Evolutionary conservation across 2,797 vertebrate species (phyloP).

Genomic region (Ptychadena robeensis): DNA sequence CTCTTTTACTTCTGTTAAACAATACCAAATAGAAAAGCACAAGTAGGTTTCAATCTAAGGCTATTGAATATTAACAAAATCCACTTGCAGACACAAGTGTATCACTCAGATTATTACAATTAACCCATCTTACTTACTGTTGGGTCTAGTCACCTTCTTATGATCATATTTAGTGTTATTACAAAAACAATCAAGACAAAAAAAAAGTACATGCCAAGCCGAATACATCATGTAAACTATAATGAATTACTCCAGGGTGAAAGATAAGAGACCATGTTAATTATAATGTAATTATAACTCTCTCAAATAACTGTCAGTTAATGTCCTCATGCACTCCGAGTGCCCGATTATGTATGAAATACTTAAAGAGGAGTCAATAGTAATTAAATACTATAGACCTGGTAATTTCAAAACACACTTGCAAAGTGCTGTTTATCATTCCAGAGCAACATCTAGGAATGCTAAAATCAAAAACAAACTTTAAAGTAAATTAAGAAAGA

Average conservation of each 20-base stretch:
- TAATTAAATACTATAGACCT: slow-evolving; percentile 53
- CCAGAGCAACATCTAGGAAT: background rate
- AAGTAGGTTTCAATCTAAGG: background rate
- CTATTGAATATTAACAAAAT: background rate
- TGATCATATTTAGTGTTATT: slow-evolving; percentile 1
- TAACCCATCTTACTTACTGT: slow-evolving; percentile 1
- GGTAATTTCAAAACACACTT: slow-evolving; percentile 18
- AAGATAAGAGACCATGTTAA: slow-evolving; percentile 58
- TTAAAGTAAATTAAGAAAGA: slow-evolving; percentile 11
- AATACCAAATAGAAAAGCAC: background rate
- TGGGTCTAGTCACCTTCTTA: background rate
- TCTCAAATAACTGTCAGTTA: slow-evolving; percentile 29
- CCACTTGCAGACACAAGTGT: background rate
- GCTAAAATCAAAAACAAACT: slow-evolving; percentile 19
- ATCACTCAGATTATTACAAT: background rate
- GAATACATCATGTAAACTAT: slow-evolving; percentile 25
- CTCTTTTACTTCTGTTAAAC: too few relatives aligned
- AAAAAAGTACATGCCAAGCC: slow-evolving; percentile 28
- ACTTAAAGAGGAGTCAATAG: slow-evolving; percentile 50
- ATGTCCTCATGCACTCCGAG: slow-evolving; percentile 15
- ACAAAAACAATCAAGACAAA: slow-evolving; percentile 23
- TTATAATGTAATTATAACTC: slow-evolving; percentile 28
- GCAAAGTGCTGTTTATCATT: slow-evolving; percentile 37
- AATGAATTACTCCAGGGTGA: slow-evolving; percentile 34
- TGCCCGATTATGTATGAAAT: slow-evolving; percentile 40